A percentile compares a stretch with the other conserved stretches of the same genome.
Evolutionary conservation across 2,888 invertebrate genomes (phyloP).

Genomic region (Diarsia rubi): DNA sequence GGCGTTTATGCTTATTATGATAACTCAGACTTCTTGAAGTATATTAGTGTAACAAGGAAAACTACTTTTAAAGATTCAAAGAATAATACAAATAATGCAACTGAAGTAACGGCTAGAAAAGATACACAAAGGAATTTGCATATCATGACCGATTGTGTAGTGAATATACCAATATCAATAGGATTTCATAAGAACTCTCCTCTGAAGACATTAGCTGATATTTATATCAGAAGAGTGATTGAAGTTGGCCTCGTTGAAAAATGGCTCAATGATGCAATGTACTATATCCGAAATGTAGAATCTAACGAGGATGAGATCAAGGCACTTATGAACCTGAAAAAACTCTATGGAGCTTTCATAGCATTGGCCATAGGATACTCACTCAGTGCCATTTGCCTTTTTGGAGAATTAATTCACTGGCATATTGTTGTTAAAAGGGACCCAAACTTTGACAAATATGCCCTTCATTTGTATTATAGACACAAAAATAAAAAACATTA

Average conservation of each 20-base stretch:
- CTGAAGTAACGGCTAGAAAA: constrained; percentile 53
- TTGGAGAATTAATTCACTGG: constrained; percentile 93
- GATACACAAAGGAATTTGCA: constrained; percentile 91
- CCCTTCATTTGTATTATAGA: constrained; percentile 89
- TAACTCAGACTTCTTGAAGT: constrained; percentile 93
- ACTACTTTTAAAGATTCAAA: constrained; percentile 72
- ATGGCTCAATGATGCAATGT: constrained; percentile 94
- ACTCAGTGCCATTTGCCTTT: constrained; percentile 90
- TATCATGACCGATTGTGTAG: constrained; percentile 95
- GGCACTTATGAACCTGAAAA: constrained; percentile 94
- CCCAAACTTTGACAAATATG: constrained; percentile 94
- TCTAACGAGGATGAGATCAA: constrained; percentile 92
- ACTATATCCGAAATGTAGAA: constrained; percentile 89
- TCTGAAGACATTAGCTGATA: constrained; percentile 93
- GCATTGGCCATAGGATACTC: constrained; percentile 93
- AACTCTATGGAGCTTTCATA: constrained; percentile 94
- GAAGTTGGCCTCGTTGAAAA: constrained; percentile 95
- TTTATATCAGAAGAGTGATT: constrained; percentile 92
- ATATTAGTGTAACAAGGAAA: constrained; percentile 92
- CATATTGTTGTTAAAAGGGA: constrained; percentile 92
- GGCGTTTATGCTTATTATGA: constrained; percentile 96
- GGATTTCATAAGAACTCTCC: constrained; percentile 96
- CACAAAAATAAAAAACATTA: constrained; percentile 83
- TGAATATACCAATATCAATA: constrained; percentile 95
- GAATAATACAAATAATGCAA: constrained; percentile 69